Percentiles rank a stretch among this genome's conserved stretches.
phyloP scores from a whole-genome alignment of 2,888 invertebrate genomes.

The Dryocosmus kuriphilus region DNA sequence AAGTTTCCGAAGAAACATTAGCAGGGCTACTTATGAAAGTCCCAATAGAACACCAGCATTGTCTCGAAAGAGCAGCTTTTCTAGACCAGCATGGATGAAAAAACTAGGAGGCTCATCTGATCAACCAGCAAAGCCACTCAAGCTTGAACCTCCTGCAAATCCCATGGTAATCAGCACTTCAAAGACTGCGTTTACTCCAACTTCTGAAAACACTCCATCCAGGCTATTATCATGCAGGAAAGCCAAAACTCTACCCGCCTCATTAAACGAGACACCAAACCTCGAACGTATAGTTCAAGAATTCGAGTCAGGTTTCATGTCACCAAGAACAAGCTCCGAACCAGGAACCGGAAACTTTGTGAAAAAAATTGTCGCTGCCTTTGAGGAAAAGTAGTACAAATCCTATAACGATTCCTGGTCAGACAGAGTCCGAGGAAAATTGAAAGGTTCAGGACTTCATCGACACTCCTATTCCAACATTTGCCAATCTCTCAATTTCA shows the following conservation, averaged over 20 bases:
- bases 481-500: slow-evolving; percentile 2
- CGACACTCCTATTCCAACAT: slow-evolving; percentile 19
- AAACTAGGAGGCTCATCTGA: slow-evolving; percentile 45
- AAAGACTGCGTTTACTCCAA: not conserved
- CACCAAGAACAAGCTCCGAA: slow-evolving; percentile 53
- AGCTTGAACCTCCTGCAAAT: slow-evolving; percentile 36
- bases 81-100: slow-evolving; percentile 52
- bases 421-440: slow-evolving; percentile 41
- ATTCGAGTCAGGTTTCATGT: slow-evolving; percentile 62
- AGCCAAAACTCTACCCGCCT: slow-evolving; percentile 13
- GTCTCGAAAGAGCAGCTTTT: slow-evolving; percentile 15
- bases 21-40: not conserved
- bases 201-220: slow-evolving; percentile 23
- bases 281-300: slow-evolving; percentile 63
- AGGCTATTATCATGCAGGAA: not conserved
- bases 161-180: slow-evolving; percentile 31
- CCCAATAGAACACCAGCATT: not conserved
- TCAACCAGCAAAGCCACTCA: slow-evolving; percentile 30
- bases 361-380: slow-evolving; percentile 67
- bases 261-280: slow-evolving; percentile 49
- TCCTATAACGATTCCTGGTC: slow-evolving; percentile 44
- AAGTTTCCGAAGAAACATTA: not conserved
- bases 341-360: slow-evolving; percentile 60
- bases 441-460: slow-evolving; percentile 11
- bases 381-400: slow-evolving; percentile 66